phyloP scores from a whole-genome alignment of 1,140 invertebrate genomes.

The Meloidogyne chitwoodi region DNA sequence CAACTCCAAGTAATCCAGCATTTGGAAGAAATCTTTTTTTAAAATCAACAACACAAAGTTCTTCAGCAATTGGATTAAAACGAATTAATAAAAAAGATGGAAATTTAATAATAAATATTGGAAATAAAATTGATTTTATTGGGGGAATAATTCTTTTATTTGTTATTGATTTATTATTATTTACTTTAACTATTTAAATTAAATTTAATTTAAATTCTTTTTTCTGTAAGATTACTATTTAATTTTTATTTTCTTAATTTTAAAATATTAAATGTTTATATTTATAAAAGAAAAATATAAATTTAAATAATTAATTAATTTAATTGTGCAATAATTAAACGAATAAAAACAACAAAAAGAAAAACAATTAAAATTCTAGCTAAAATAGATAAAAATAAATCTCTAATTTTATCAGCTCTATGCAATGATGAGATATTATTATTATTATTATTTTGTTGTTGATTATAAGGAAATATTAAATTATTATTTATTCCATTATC shows the following conservation, averaged over 20 bases:
- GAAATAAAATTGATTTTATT: conserved; percentile 6
- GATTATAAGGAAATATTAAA: neutral
- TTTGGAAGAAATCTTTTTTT: neutral
- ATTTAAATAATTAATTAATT: neutral
- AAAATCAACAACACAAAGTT: neutral
- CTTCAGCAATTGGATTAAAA: neutral
- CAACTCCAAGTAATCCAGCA: neutral
- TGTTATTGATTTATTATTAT: conserved; percentile 15
- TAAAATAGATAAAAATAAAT: conserved; percentile 15
- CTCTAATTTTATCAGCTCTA: conserved; percentile 4
- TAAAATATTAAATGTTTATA: too few species aligned
- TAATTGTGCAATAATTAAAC: conserved; percentile 11
- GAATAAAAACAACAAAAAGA: conserved; percentile 10
- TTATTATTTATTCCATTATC: too few species aligned
- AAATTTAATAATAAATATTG: neutral
- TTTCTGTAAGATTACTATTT: too few species aligned
- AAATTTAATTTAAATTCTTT: neutral
- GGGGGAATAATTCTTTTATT: conserved; percentile 9
- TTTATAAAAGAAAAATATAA: too few species aligned
- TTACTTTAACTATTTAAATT: conserved; percentile 1
- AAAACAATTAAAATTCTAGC: conserved; percentile 9
- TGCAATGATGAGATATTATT: neutral
- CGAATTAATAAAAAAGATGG: neutral
- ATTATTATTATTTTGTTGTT: neutral
- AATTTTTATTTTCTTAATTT: too few species aligned